Evolutionary conservation across 2,113 vertebrate species (phyloP).

Genomic region (Propithecus coquereli): DNA sequence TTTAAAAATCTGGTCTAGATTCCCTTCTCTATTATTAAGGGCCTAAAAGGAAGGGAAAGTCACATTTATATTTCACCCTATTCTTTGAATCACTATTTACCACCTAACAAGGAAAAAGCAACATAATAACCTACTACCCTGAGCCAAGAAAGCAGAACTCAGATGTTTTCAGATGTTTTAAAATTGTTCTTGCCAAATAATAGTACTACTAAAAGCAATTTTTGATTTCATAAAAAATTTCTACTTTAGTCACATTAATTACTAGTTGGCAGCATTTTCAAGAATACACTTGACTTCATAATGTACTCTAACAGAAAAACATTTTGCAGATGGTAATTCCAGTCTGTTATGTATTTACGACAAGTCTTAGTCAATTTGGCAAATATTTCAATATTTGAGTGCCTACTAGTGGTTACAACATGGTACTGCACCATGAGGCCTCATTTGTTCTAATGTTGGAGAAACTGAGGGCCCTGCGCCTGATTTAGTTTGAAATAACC

Average conservation of each 20-base stretch:
- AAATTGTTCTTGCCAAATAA: slow-evolving; percentile 11
- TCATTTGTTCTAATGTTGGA: background rate
- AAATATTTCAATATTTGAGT: background rate
- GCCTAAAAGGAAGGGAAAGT: background rate
- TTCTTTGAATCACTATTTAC: background rate
- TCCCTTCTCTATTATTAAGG: background rate
- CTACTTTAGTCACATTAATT: slow-evolving; percentile 10
- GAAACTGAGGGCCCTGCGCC: background rate
- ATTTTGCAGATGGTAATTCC: slow-evolving; percentile 3
- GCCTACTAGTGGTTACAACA: background rate
- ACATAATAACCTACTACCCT: background rate
- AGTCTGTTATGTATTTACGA: background rate
- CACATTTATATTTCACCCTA: background rate
- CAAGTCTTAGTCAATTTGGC: background rate
- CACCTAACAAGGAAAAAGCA: background rate
- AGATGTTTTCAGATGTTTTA: slow-evolving; percentile 26
- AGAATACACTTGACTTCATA: slow-evolving; percentile 4
- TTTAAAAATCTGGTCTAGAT: background rate
- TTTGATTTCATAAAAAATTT: background rate
- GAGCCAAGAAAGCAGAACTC: slow-evolving; percentile 14
- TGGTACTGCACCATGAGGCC: accelerated
- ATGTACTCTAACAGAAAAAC: background rate
- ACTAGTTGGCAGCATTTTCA: slow-evolving; percentile 10
- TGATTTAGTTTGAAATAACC: background rate
- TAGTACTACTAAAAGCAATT: slow-evolving; percentile 26